A percentile compares a stretch with the other conserved stretches of the same genome.
Conservation (phyloP, 1,140 invertebrate genomes). For the Cotesia chilonis region DNA sequence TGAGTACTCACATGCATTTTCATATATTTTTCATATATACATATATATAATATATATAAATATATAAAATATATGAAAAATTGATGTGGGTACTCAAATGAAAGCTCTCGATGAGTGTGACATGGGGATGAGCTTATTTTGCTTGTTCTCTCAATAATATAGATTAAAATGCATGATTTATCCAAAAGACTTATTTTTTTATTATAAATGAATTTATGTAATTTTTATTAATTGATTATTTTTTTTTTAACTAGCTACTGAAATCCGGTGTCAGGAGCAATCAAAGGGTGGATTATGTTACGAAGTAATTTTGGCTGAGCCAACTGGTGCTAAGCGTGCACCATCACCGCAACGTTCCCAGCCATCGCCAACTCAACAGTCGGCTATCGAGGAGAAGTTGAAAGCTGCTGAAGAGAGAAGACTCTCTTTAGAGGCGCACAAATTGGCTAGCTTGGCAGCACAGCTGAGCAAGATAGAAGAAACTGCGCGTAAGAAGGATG, state of each 20-base stretch:
- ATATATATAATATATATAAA: too few species aligned
- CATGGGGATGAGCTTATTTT: too few species aligned
- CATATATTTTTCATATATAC: too few species aligned
- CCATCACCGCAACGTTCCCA: constrained; percentile 66
- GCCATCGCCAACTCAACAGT: constrained; percentile 62
- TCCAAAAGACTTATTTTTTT: background rate
- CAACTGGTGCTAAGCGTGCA: constrained; percentile 74
- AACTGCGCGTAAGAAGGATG: constrained; percentile 87
- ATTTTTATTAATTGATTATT: constrained; percentile 36
- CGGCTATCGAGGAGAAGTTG: constrained; percentile 90
- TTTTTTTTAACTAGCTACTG: constrained; percentile 72
- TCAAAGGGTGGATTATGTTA: constrained; percentile 89
- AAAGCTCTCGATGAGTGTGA: too few species aligned
- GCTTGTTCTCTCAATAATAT: too few species aligned
- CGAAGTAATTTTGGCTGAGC: constrained; percentile 92
- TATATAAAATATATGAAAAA: too few species aligned
- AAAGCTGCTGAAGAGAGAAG: constrained; percentile 91
- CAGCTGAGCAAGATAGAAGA: constrained; percentile 88
- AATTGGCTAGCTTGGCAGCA: constrained; percentile 81
- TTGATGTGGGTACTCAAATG: too few species aligned
- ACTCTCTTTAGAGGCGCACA: constrained; percentile 83
- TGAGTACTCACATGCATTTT: too few species aligned
- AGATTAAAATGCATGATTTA: background rate
- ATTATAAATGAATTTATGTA: background rate
- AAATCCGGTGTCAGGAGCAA: constrained; percentile 88